phyloP scores from a whole-genome alignment of 2,113 vertebrate genomes.

The Micromys minutus region DNA sequence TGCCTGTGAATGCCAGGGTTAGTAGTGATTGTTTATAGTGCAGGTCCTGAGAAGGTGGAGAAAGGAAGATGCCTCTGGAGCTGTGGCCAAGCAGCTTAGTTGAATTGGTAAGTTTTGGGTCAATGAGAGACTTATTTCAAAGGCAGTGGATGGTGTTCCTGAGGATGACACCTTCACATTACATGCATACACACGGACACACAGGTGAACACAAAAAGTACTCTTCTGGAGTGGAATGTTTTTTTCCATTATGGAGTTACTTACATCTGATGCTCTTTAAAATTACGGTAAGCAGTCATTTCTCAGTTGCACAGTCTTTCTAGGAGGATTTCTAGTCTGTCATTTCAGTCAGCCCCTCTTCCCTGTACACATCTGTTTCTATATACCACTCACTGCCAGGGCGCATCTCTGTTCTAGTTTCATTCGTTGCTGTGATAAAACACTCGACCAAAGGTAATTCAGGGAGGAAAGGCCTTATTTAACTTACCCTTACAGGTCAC shows the following conservation, averaged over 20 bases:
- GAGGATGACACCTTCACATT: background rate
- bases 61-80: background rate
- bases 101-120: background rate
- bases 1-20: background rate
- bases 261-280: conserved; percentile 24
- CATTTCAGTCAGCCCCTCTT: background rate
- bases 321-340: background rate
- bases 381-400: background rate
- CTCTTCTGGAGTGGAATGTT: background rate
- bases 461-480: background rate
- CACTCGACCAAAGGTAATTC: background rate
- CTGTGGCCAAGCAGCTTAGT: background rate
- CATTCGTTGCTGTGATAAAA: background rate
- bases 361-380: background rate
- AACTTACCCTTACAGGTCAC: background rate
- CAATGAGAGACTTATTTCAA: background rate
- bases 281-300: background rate
- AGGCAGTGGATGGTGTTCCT: background rate
- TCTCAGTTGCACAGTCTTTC: background rate
- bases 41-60: background rate
- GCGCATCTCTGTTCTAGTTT: background rate
- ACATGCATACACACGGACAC: background rate
- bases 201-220: background rate
- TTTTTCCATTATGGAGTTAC: background rate
- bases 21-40: too few relatives aligned